phyloP scores from a whole-genome alignment of 2,888 invertebrate genomes.

The Dasysyrphus tricinctus region DNA sequence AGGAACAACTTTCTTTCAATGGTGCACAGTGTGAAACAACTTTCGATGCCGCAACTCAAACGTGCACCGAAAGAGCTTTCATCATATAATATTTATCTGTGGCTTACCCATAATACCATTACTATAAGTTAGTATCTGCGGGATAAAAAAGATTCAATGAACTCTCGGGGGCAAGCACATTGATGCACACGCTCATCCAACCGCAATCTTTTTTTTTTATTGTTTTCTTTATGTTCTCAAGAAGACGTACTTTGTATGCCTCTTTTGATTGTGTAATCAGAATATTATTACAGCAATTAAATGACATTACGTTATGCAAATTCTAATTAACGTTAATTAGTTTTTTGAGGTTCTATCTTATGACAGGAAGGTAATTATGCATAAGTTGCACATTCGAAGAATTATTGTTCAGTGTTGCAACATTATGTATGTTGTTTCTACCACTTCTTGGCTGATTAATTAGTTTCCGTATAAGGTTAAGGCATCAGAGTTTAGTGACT shows the following conservation, averaged over 20 bases:
- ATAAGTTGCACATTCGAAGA: neutral
- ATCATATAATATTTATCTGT: neutral
- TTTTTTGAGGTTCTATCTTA: slow-evolving; percentile 17
- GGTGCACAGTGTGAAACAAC: slow-evolving; percentile 52
- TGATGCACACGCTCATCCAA: slow-evolving; percentile 35
- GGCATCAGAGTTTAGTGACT: slow-evolving; percentile 39
- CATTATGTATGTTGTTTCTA: neutral
- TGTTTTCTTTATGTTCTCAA: slow-evolving; percentile 12
- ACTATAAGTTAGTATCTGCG: neutral
- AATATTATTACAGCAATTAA: slow-evolving; percentile 35
- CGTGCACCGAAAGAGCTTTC: slow-evolving; percentile 47
- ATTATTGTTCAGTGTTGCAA: neutral
- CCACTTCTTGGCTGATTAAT: slow-evolving; percentile 44
- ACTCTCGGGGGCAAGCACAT: slow-evolving; percentile 50
- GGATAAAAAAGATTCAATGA: slow-evolving; percentile 58
- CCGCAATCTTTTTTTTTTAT: neutral
- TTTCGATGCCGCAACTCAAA: slow-evolving; percentile 59
- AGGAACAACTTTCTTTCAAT: slow-evolving; percentile 72
- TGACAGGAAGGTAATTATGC: slow-evolving; percentile 12
- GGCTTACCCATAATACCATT: neutral
- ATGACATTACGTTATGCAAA: slow-evolving; percentile 57
- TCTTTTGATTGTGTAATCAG: slow-evolving; percentile 52
- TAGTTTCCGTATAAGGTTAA: slow-evolving; percentile 5
- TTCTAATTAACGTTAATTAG: slow-evolving; percentile 64
- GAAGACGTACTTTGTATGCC: neutral